These are phyloP conservation scores for Ornithorhynchus anatinus DNA, from an alignment of 2,113 vertebrate genomes.

Conservation along the genomic window DNA sequence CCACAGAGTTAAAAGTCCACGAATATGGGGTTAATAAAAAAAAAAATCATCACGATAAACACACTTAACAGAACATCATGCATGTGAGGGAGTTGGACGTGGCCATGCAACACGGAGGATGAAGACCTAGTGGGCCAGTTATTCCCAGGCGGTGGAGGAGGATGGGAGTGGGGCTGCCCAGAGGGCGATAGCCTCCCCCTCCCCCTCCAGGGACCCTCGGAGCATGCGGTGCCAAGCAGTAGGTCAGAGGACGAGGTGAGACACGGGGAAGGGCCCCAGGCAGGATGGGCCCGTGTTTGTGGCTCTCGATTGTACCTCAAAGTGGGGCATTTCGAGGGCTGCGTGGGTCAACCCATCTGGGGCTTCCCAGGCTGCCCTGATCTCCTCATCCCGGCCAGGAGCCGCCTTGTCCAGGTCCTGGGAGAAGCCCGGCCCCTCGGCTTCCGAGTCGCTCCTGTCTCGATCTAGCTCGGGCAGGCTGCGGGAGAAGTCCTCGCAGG, in stretches of 20 bases:
- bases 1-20: background rate
- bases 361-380: constrained; percentile 48
- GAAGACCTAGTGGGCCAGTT: no score
- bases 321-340: constrained; percentile 68
- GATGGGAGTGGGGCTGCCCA: fast-evolving
- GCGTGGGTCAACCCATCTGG: constrained; percentile 61
- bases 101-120: constrained; percentile 61
- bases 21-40: background rate
- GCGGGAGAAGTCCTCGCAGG: constrained; percentile 85
- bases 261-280: background rate
- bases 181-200: no score
- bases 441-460: constrained; percentile 78
- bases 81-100: constrained; percentile 29
- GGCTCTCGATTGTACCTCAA: constrained; percentile 72
- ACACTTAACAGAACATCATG: constrained; percentile 55
- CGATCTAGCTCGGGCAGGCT: constrained; percentile 85
- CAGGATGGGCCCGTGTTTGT: background rate
- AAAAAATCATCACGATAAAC: constrained; percentile 23
- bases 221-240: constrained; percentile 5
- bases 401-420: constrained; percentile 61
- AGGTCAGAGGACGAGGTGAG: background rate
- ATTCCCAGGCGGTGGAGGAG: no score
- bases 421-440: constrained; percentile 61
- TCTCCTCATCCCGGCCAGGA: constrained; percentile 61
- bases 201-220: constrained; percentile 14